Evolutionary conservation across 2,113 vertebrate species (phyloP).

Genomic region (Syngnathus scovelli): DNA sequence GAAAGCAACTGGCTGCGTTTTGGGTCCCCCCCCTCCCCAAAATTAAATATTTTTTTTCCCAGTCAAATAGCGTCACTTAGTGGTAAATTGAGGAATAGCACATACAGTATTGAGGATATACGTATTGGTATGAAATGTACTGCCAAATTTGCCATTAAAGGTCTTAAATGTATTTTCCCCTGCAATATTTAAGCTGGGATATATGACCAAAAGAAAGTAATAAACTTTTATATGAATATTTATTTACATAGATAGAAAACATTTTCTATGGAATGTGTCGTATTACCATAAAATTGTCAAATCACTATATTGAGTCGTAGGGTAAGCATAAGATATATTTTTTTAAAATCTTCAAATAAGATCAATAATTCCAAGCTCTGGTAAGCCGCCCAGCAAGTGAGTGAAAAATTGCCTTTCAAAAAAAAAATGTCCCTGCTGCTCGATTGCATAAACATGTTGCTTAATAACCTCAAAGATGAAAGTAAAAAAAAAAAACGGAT

Average conservation of each 20-base stretch:
- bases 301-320: neutral
- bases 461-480: neutral
- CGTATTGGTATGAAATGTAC: neutral
- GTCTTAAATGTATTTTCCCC: neutral
- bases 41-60: neutral
- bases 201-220: neutral
- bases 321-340: neutral
- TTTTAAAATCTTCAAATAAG: neutral
- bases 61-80: constrained; percentile 36
- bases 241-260: too few species aligned
- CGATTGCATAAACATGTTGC: neutral
- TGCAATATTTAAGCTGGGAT: neutral
- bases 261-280: neutral
- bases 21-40: neutral
- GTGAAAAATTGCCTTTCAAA: neutral
- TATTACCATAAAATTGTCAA: neutral
- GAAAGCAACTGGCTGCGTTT: constrained; percentile 1
- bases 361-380: constrained; percentile 2
- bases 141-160: neutral
- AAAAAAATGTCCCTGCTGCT: neutral
- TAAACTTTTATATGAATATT: neutral
- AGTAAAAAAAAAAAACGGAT: neutral
- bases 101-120: too few species aligned
- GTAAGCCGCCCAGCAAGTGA: neutral
- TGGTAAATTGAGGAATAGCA: constrained; percentile 16